These are phyloP conservation scores for Archips crataeganus DNA, from an alignment of 2,888 invertebrate species.

Conservation along the genomic window DNA sequence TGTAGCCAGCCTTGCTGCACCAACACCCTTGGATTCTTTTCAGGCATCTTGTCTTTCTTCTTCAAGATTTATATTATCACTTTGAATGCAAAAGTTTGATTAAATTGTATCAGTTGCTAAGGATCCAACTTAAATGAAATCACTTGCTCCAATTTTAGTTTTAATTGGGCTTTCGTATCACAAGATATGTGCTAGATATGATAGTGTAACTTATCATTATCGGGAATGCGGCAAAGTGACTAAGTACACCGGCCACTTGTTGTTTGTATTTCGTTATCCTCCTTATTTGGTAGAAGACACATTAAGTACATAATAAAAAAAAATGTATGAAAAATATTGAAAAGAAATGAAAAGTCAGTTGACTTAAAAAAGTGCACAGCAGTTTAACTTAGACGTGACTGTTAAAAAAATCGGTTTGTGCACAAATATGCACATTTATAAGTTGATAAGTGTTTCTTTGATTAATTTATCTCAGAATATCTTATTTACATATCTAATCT, in stretches of 20 bases:
- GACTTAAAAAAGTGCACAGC: background rate
- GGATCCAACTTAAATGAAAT: slow-evolving; percentile 7
- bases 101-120: background rate
- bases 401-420: no score
- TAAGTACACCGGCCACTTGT: background rate
- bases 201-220: slow-evolving; percentile 8
- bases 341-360: no score
- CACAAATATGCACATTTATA: no score
- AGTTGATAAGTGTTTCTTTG: no score
- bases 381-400: background rate
- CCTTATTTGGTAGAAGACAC: background rate
- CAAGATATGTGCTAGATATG: slow-evolving; percentile 4
- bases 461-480: no score
- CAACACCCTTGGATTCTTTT: background rate
- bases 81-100: background rate
- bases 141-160: background rate
- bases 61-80: background rate
- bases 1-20: slow-evolving; percentile 54
- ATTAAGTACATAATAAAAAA: background rate
- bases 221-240: background rate
- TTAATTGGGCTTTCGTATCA: background rate
- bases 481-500: no score
- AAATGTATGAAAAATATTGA: no score
- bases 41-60: background rate
- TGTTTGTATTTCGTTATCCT: background rate